Base-by-base conservation (phyloP, 2,888 invertebrate genomes). In the Lasioglossum lativentre region DNA sequence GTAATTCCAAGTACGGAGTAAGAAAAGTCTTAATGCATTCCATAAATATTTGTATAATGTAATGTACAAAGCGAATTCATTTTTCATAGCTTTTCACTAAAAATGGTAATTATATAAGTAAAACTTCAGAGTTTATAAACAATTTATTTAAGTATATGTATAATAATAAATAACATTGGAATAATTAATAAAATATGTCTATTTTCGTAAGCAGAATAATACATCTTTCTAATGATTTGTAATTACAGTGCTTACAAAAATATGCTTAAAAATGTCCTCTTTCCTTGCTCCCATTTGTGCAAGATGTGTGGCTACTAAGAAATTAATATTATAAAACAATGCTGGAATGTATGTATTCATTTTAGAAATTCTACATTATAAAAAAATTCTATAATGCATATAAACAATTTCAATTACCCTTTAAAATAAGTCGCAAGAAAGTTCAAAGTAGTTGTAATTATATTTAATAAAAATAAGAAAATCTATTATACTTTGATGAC, bases 31-130 rank as follows among this genome's bases (percentile, higher is more conserved):
- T 8, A 87, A 81, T 89, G 82, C 85, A 89, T 80, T 91, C 90
- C 86, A 74, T 83, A 87, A 83, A 86, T 87, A 81, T 79, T 82
- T 75, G 56, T 30, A 84, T 82, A 86, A 59, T 82, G 75, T 86
- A 80, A 66, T 82, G 19, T 76, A 73, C 73, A 77, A 83, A 83
- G 42, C 70, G 86, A 85, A 80, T 79, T 42, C 72, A 42, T 80
- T 72, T 42, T 85, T 68, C 38, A 80, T 16, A 4, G 6, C 23
- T 52, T 38, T 73, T 10, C 34, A 30, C 83, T 47, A 66, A 66
- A 72, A 34, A 63, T 63, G 4, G 10, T 38, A 76, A 71, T 34
- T 38, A 56, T 4, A 66, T 74, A 45, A 71, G 12, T 73, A 10
- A 45, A 74, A 30, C 12, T 12, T 5, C 19, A 34, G 34, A 59